Evolutionary conservation across 2,888 invertebrate species (phyloP), one percentile per base, ranked within the genome.

Genomic region (Osmoderma eremita): DNA sequence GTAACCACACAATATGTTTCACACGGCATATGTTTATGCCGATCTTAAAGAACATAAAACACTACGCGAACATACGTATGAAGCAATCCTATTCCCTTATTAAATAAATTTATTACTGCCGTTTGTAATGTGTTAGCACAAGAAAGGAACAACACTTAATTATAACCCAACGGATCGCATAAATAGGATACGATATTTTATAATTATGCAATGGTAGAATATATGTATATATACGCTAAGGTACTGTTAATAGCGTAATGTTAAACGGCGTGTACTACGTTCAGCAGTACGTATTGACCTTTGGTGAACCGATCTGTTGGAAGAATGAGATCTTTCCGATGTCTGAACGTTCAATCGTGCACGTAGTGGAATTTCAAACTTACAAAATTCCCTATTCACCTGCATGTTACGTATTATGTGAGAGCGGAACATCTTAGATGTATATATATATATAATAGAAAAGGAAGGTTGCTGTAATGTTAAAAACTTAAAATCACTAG

Each of bases 91-190:
- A 71, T 73, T 71, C 70, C 69, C 58, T 58, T 58, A 67, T 67
- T 67, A 68, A 68, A 64, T 69, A 69, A 68, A 73, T 73, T 73
- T 73, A 72, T 71, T 68, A 63, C 70, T 41, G 41, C 41, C 51
- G 41, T 50, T 50, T 51, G 49, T 51, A 63, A 51, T 63, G 63
- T 51, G 51, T 63, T 51, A 63, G 51, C 24, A 51, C 63, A 63
- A 50, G 51, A 63, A 63, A 63, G 63, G 50, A 63, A 63, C 50
- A 63, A 51, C 63, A 63, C 51, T 63, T 63, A 51, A 51, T 63
- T 63, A 63, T 63, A 63, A 63, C 20, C 63, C 50, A 63, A 51
- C 63, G 51, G 51, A 39, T 22, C 41, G 24, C 51, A 63, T 50
- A 63, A 63, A 63, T 63, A 63, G 63, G 63, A 63, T 63, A 63